Evolutionary conservation across 2,888 invertebrate genomes (phyloP), one percentile per base, ranked within the genome.

Genomic region (Actias luna): DNA sequence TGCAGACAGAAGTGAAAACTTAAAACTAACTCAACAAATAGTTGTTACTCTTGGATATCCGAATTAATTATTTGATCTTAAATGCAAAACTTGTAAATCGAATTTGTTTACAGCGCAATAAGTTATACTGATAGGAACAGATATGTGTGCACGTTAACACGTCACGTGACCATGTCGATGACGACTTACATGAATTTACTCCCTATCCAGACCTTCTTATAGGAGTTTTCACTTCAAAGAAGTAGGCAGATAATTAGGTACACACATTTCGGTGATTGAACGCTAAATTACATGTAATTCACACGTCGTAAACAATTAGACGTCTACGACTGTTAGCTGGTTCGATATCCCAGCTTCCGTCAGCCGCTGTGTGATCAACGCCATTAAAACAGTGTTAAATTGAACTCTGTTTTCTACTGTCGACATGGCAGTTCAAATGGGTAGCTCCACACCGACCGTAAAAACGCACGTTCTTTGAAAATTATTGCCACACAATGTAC

Each of bases 231-330:
- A 50, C 25, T 50, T 52, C n/a, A 29, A 55, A 52, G n/a, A 55
- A 29, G n/a, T n/a, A 55, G 1, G 7, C 25, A 27, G 12, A 10
- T 55, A 55, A 29, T 27, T 55, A 55, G 55, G 29, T 29, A 50
- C 46, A 50, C 25, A 55, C 16, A 55, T 29, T 29, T 55, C 55
- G 55, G 55, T 29, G 2, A 14, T 29, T 55, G 55, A 55, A 16
- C 55, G 55, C 29, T 68, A 67, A 67, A 70, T 65, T 64, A 67
- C 68, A 58, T 63, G 64, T 65, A 64, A 64, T 69, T 69, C 65
- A 63, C 67, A 64, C 66, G 68, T 65, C 68, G 59, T 70, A 68
- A 68, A 69, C 64, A 61, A 69, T 67, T 69, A 70, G 68, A 66
- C 63, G 63, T 65, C 64, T 55, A 29, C 55, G 16, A 29, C 5